Conservation (phyloP, 2,888 invertebrate species). For the Strigamia crassipes region DNA sequence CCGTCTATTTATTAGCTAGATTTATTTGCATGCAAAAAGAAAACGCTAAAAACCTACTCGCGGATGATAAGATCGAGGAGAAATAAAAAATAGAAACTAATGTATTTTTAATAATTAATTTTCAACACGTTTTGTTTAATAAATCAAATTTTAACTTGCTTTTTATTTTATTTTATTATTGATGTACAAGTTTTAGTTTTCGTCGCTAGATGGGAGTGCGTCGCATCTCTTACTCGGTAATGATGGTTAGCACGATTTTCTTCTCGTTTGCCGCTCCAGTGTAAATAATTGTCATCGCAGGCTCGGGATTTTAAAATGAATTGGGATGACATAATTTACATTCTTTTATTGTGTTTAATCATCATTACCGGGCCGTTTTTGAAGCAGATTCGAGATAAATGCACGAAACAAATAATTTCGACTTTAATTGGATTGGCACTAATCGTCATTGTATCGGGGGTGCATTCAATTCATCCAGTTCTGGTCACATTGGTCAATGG, state of each 20-base stretch:
- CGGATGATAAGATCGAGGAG: neutral
- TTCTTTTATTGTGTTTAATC: neutral
- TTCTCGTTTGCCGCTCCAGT: too few species aligned
- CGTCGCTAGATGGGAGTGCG: neutral
- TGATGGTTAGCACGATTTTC: too few species aligned
- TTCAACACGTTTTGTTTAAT: neutral
- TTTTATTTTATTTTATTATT: neutral
- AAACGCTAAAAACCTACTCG: neutral
- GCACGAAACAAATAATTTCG: conserved; percentile 59
- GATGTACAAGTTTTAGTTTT: neutral
- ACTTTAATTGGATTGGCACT: conserved; percentile 47
- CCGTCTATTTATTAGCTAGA: conserved; percentile 52
- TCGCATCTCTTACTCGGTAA: too few species aligned
- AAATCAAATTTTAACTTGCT: neutral
- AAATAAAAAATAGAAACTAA: too few species aligned
- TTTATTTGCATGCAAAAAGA: conserved; percentile 22
- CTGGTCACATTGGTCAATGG: conserved; percentile 46
- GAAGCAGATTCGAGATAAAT: neutral
- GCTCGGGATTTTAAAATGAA: neutral
- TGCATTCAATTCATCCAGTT: conserved; percentile 47
- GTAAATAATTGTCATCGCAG: too few species aligned
- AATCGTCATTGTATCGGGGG: conserved; percentile 47
- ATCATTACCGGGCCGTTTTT: neutral
- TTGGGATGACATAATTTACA: conserved; percentile 30
- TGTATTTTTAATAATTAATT: too few species aligned